Base-by-base conservation (phyloP, 2,888 invertebrate species). In the Cheilosia scutellata region DNA sequence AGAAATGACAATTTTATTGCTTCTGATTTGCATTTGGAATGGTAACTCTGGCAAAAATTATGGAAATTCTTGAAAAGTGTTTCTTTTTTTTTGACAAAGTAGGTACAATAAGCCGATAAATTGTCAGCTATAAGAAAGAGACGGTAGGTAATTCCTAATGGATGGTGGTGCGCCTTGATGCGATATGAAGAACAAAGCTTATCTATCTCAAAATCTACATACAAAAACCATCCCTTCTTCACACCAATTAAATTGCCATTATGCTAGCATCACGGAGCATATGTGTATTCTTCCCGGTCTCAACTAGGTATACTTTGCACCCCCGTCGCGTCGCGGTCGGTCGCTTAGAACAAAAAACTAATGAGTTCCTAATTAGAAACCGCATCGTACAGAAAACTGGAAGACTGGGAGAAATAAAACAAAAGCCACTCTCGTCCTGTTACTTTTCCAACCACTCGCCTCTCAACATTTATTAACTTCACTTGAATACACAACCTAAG, bases 301-400 rank as follows among this genome's bases (percentile, higher is more conserved):
- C 16, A 25, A 29, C 47, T 51, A n/a, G n/a, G n/a, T n/a, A 6
- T 33, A 42, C 20, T 71, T 57, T 44, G 27, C 57, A 37, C 13
- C 33, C 9, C 65, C 57, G 9, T 16, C 47, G 31, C 31, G 4
- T 20, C 27, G 40, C 31, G 33, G 20, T n/a, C 33, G 33, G 33
- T 33, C 5, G 5, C 33, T 6, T 5, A 33, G 44, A 20, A 20
- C 20, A 63, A 57, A 44, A 33, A 65, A 74, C 79, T 75, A 79
- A 79, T 84, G 83, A 84, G 79, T 79, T 74, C 44, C 63, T 84
- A 84, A 79, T 75, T 78, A 75, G 55, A 79, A 79, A 68, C 72
- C 58, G 33, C 74, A 74, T 72, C 53, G 71, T 58, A 42, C 16
- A 78, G 53, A 57, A 37, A 71, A 63, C 40, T 57, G 20, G 42